Evolutionary conservation across 2,113 vertebrate species (phyloP), one percentile per base, ranked within the genome.

Genomic region (Xyliphius kryptos): DNA sequence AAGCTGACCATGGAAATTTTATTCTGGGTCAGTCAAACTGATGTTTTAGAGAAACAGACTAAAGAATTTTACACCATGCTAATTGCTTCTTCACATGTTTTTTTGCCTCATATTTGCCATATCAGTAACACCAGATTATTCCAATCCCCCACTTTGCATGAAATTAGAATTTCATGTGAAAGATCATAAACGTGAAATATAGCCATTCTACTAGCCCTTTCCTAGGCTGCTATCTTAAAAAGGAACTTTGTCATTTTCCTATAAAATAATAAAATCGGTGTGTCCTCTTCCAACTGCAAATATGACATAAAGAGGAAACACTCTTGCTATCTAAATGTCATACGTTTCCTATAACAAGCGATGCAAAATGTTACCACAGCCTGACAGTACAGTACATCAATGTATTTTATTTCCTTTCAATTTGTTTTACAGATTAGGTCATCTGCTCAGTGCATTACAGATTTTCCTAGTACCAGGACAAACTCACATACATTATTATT

Each of bases 1-100:
- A 88, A 87, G 84, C 81, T 61, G 73, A 84, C 81, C 87, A 88
- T 89, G 87, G 85, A 87, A 87, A 89, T 89, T 74, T 84, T 85
- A 87, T 86, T 84, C 84, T 80, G 78, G 84, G 82, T 84, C 79
- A 79, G 80, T 76, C 76, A 77, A 82, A 80, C 82, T 81, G 69
- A 64, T 49, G 82, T 83, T 82, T 81, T 79, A 86, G 76, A 80
- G 79, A 79, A 80, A 82, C 66, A 77, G 74, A 63, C 77, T 79
- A 76, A 85, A 86, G 70, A 67, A 66, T 76, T 76, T 83, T 79
- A 81, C 82, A 82, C 79, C 79, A 76, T 82, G 81, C 86, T 89
- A 89, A 89, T 89, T 89, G 86, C 82, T 82, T 83, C 84, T 81
- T 85, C 81, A 83, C 85, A 86, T 85, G 75, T 79, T 77, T 76